Conservation (phyloP, 1,140 invertebrate species). For the Anastatus disparis region DNA sequence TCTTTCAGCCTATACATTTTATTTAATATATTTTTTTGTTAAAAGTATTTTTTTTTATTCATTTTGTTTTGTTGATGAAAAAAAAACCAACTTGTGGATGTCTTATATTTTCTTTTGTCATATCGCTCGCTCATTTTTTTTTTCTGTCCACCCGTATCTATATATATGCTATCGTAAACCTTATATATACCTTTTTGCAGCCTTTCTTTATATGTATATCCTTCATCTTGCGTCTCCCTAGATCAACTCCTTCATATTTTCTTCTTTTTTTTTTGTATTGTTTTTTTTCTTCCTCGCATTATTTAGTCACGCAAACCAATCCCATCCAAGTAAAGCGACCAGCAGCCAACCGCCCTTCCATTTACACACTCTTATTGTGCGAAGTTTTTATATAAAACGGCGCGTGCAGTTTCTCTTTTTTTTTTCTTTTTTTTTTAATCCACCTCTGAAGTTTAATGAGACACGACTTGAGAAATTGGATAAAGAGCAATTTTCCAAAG, state of each 20-base stretch:
- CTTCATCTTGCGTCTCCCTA: not conserved
- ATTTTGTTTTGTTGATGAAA: conserved; percentile 21
- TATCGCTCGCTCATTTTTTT: conserved; percentile 15
- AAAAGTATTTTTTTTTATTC: conserved; percentile 12
- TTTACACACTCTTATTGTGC: conserved; percentile 44
- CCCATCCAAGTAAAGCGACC: conserved; percentile 15
- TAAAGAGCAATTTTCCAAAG: conserved; percentile 64
- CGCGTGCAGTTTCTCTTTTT: conserved; percentile 60
- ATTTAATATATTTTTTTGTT: conserved; percentile 18
- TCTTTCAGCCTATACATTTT: conserved; percentile 26
- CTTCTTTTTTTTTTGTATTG: not conserved
- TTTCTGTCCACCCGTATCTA: not conserved
- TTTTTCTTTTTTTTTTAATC: too few species aligned
- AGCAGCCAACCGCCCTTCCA: conserved; percentile 34
- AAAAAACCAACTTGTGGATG: conserved; percentile 24
- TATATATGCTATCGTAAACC: not conserved
- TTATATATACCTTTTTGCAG: not conserved
- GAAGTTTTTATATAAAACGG: conserved; percentile 39
- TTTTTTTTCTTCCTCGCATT: conserved; percentile 19
- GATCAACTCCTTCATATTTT: not conserved
- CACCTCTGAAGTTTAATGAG: conserved; percentile 62
- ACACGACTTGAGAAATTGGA: conserved; percentile 64
- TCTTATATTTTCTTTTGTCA: conserved; percentile 33
- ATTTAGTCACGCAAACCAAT: conserved; percentile 33
- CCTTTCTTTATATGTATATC: not conserved